These are phyloP conservation scores for Pollenia amentaria DNA, from an alignment of 2,888 invertebrate genomes.

Conservation along the genomic window DNA sequence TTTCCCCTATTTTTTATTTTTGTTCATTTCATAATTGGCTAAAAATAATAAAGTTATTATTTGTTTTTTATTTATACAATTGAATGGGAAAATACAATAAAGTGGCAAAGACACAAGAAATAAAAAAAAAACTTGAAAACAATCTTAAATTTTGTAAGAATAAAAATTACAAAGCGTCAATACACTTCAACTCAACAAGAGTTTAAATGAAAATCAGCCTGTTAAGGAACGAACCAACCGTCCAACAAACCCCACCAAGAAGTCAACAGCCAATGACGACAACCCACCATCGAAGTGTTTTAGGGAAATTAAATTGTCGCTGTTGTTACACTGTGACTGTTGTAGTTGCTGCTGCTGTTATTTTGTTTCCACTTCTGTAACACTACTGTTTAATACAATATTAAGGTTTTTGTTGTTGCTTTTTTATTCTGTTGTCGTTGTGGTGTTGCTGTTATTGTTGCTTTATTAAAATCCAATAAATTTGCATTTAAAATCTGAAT, in stretches of 20 bases:
- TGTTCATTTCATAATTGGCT: conserved; percentile 68
- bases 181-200: conserved; percentile 5
- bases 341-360: conserved; percentile 50
- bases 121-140: neutral
- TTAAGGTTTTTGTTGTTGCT: conserved; percentile 26
- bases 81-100: conserved; percentile 65
- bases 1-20: conserved; percentile 33
- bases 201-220: conserved; percentile 7
- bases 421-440: conserved; percentile 9
- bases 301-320: conserved; percentile 70
- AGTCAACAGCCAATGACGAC: conserved; percentile 27
- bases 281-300: conserved; percentile 36
- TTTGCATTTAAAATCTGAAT: conserved; percentile 58
- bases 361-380: conserved; percentile 62
- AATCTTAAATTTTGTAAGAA: conserved; percentile 11
- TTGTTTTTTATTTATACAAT: conserved; percentile 52
- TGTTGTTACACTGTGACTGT: conserved; percentile 41
- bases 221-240: conserved; percentile 20
- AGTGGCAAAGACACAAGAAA: conserved; percentile 30
- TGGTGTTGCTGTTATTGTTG: conserved; percentile 2
- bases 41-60: conserved; percentile 74
- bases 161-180: conserved; percentile 6
- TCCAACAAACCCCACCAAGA: conserved; percentile 9
- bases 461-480: conserved; percentile 64
- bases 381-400: conserved; percentile 48